These are phyloP conservation scores for Xyrauchen texanus DNA, from an alignment of 2,113 vertebrate genomes.

Conservation along the genomic window DNA sequence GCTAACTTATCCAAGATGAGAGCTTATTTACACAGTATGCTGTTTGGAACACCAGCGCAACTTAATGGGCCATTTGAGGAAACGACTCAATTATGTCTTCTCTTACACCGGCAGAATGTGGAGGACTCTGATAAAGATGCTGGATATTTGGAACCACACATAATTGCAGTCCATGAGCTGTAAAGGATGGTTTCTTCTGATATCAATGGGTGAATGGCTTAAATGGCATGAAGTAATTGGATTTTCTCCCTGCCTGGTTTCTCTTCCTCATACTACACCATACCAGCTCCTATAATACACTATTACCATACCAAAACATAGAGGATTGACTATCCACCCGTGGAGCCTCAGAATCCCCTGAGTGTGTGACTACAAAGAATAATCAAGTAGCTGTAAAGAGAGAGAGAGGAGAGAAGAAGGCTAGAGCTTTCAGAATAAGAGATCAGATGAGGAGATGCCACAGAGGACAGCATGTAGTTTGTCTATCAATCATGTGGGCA, in stretches of 20 bases:
- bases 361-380: constrained; percentile 30
- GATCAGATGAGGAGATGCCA: constrained; percentile 1
- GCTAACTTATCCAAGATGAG: not conserved
- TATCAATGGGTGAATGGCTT: constrained; percentile 53
- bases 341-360: constrained; percentile 29
- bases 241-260: constrained; percentile 53
- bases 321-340: constrained; percentile 36
- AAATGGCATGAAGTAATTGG: constrained; percentile 54
- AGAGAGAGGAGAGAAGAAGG: not conserved
- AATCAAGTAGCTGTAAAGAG: not conserved
- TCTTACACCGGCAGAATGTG: not conserved
- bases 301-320: constrained; percentile 47
- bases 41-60: not conserved
- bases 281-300: constrained; percentile 40
- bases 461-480: constrained; percentile 25
- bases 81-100: not conserved
- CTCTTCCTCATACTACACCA: constrained; percentile 13
- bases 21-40: not conserved
- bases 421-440: not conserved
- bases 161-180: not conserved
- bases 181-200: constrained; percentile 24
- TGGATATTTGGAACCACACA: not conserved
- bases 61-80: constrained; percentile 9
- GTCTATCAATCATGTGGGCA: constrained; percentile 34
- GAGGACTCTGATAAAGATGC: not conserved